Evolutionary conservation across 2,113 vertebrate species (phyloP), one percentile per base, ranked within the genome.

Genomic region (Charadrius vociferus): DNA sequence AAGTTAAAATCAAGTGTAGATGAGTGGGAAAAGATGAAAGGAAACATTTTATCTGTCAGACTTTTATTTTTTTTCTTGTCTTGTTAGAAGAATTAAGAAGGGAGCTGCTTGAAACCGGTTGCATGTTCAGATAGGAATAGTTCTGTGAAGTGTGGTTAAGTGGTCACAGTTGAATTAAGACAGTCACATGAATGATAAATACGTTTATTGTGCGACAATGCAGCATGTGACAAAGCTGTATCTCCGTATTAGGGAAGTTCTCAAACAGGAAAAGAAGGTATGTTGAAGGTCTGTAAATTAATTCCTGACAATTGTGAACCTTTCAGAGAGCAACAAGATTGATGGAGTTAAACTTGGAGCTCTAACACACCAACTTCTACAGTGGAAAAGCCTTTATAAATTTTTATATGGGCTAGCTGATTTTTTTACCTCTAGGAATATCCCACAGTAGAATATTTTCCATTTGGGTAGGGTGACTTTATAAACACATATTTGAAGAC

Each of bases 401-500:
- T 50, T 50, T 50, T 24, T 50, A 50, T 50, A 50, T n/a, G 70
- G 26, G 20, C 22, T 85, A 62, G 26, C 37, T 79, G 36, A 43
- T 56, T 53, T 49, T 37, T 86, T 71, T 63, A 75, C 49, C 15
- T 81, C 21, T 53, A 75, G 56, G 34, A 92, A 37, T 84, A 91
- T 65, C 53, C n/a, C 32, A 36, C 43, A 59, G 24, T 52, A 59
- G 67, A 92, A 17, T 79, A 66, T 85, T 93, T 96, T 95, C 66
- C 24, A 87, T 5, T 8, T 3, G 11, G 8, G 36, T n/a, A 75
- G 49, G 16, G 36, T 91, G 68, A 43, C 30, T 95, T 66, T 72
- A 41, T 75, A 81, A 95, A 82, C 13, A 79, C 21, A 23, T 75
- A 49, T 77, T 91, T 87, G 58, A 94, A 96, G 95, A 87, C 18